These are phyloP conservation scores for Eulithis prunata DNA, from an alignment of 2,888 invertebrate species.

Conservation along the genomic window DNA sequence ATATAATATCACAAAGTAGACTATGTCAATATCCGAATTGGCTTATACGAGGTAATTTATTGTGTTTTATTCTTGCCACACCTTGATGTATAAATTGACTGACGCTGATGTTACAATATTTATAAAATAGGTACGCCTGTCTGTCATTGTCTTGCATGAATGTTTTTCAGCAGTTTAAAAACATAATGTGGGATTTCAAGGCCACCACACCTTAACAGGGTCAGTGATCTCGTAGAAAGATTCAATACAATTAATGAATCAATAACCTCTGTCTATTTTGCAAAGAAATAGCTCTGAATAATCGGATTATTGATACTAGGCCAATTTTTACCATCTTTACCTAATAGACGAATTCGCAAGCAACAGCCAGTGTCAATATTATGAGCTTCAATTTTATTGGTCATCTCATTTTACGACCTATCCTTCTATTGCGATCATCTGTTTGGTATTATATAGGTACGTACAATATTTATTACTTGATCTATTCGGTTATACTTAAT, in stretches of 20 bases:
- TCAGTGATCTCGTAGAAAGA: too few species aligned
- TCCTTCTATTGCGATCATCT: slow-evolving; percentile 11
- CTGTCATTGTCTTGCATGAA: background rate
- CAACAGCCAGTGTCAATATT: slow-evolving; percentile 10
- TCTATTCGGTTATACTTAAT: background rate
- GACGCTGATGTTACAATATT: slow-evolving; percentile 28
- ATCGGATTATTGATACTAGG: too few species aligned
- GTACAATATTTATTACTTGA: background rate
- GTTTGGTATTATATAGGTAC: background rate
- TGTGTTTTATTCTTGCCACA: slow-evolving; percentile 36
- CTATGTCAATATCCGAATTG: slow-evolving; percentile 36
- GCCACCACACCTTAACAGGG: too few species aligned
- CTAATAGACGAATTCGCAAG: background rate
- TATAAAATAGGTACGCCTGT: background rate
- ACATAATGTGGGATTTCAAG: too few species aligned
- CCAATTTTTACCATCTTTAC: too few species aligned
- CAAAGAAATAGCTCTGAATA: too few species aligned
- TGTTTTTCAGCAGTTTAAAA: background rate
- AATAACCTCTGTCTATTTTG: too few species aligned
- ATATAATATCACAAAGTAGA: slow-evolving; percentile 26
- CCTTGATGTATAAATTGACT: slow-evolving; percentile 34
- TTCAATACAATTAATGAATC: too few species aligned
- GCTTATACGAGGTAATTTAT: slow-evolving; percentile 30
- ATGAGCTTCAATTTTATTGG: slow-evolving; percentile 47
- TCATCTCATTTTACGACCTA: slow-evolving; percentile 27